A percentile compares a stretch with the other conserved stretches of the same genome.
Conservation (phyloP, 2,113 vertebrate genomes). For the Fregata magnificens region DNA sequence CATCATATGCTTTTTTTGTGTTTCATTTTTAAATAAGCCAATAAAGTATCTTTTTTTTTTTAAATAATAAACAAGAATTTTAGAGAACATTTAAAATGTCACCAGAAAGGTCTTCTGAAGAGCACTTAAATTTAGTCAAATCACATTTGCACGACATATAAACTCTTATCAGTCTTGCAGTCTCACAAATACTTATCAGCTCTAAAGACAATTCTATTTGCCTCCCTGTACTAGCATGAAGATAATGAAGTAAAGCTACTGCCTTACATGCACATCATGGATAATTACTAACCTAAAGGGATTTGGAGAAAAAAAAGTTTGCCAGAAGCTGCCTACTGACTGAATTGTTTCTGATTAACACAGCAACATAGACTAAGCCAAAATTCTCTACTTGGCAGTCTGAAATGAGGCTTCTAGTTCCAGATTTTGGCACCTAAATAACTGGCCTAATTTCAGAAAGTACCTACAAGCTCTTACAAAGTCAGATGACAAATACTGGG, state of each 20-base stretch:
- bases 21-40: background rate
- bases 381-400: background rate
- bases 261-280: background rate
- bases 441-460: background rate
- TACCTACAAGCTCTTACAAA: background rate
- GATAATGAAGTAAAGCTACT: background rate
- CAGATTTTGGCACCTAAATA: background rate
- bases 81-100: background rate
- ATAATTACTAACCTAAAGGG: background rate
- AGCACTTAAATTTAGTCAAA: background rate
- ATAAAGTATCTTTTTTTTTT: background rate
- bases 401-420: background rate
- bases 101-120: background rate
- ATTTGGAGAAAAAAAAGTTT: background rate
- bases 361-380: background rate
- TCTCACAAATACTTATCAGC: background rate
- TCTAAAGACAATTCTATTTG: background rate
- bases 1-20: background rate
- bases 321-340: background rate
- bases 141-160: background rate
- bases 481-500: background rate
- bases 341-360: conserved; percentile 5
- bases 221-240: background rate
- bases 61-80: background rate
- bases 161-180: background rate